Percentiles rank a stretch among this genome's conserved stretches.
Evolutionary conservation across 2,888 invertebrate genomes (phyloP).

Genomic region (Ischnus inquisitorius): DNA sequence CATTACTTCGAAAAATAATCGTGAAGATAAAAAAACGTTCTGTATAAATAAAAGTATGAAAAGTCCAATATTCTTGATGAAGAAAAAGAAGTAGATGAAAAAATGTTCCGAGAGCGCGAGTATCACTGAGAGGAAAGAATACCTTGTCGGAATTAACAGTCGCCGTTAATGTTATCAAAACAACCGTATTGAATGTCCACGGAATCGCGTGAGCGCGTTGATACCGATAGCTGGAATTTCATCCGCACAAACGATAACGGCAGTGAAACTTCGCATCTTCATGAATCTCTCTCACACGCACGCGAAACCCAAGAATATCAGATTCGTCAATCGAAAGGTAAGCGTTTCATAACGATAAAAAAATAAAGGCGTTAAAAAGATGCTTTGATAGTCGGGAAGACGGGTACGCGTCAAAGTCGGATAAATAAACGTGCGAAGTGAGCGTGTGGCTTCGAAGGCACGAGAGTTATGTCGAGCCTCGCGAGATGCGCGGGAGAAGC

Average conservation of each 20-base stretch:
- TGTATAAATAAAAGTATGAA: too few relatives aligned
- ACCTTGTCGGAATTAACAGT: too few relatives aligned
- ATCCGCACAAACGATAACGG: not conserved
- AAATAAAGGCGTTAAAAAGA: not conserved
- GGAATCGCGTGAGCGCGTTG: too few relatives aligned
- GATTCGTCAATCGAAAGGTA: not conserved
- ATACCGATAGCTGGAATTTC: not conserved
- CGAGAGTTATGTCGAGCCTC: conserved; percentile 14
- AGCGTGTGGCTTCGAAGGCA: not conserved
- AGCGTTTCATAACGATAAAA: not conserved
- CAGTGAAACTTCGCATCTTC: not conserved
- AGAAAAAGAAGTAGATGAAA: too few relatives aligned
- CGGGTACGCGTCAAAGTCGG: not conserved
- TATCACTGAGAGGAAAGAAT: too few relatives aligned
- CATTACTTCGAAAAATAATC: too few relatives aligned
- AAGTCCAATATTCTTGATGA: too few relatives aligned
- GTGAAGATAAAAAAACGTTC: too few relatives aligned
- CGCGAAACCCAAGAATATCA: not conserved
- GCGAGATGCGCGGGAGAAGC: conserved; percentile 20
- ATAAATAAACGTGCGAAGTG: conserved; percentile 15
- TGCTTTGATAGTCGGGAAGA: not conserved
- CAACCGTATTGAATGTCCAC: too few relatives aligned
- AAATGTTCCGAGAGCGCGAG: too few relatives aligned
- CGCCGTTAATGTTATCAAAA: too few relatives aligned
- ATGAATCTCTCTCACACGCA: not conserved